Evolutionary conservation across 2,113 vertebrate species (phyloP).

Genomic region (Nettapus auritus): DNA sequence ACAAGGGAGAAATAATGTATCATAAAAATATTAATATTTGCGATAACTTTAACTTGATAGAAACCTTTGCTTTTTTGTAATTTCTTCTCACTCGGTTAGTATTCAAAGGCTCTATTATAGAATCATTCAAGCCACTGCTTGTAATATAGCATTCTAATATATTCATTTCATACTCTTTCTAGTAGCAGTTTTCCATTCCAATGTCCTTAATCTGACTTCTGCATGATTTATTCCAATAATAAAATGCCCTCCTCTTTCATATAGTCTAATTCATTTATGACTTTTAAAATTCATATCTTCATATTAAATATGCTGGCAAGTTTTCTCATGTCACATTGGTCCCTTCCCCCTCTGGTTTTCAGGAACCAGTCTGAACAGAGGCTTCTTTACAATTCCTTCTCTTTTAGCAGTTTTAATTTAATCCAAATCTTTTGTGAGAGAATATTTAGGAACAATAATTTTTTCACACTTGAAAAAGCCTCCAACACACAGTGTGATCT

Average conservation of each 20-base stretch:
- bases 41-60: slow-evolving; percentile 16
- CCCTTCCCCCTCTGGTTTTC: neutral
- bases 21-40: slow-evolving; percentile 20
- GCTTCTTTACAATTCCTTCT: neutral
- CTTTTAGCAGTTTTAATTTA: slow-evolving; percentile 26
- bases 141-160: slow-evolving; percentile 52
- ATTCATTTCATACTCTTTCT: slow-evolving; percentile 59
- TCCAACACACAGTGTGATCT: neutral
- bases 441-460: neutral
- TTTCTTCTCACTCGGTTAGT: slow-evolving; percentile 31
- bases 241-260: slow-evolving; percentile 50
- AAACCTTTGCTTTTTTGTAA: slow-evolving; percentile 27
- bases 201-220: slow-evolving; percentile 44
- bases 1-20: neutral
- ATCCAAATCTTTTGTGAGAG: neutral
- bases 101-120: slow-evolving; percentile 22
- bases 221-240: slow-evolving; percentile 52
- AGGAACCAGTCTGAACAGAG: neutral
- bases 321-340: neutral
- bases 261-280: slow-evolving; percentile 36
- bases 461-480: neutral
- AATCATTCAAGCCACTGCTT: slow-evolving; percentile 14
- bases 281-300: slow-evolving; percentile 46
- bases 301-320: slow-evolving; percentile 12
- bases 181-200: slow-evolving; percentile 40